Evolutionary conservation across 1,140 invertebrate species (phyloP).

Genomic region (Chrysomallon squamiferum): DNA sequence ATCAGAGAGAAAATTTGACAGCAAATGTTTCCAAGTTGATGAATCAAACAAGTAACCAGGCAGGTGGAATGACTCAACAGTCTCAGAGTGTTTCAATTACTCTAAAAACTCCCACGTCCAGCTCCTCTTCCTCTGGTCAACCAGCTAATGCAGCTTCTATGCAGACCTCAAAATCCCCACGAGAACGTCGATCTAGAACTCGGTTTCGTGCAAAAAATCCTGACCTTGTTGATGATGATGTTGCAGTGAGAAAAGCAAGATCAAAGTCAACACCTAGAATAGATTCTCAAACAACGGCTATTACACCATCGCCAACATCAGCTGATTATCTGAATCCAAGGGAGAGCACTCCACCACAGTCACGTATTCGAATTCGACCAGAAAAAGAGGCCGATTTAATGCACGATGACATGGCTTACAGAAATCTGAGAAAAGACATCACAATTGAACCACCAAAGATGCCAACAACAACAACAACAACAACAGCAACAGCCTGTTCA

Average conservation of each 20-base stretch:
- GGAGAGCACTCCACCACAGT: background rate
- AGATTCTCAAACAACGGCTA: background rate
- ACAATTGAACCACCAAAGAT: background rate
- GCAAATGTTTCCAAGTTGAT: slow-evolving; percentile 4
- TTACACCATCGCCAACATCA: slow-evolving; percentile 10
- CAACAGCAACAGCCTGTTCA: background rate
- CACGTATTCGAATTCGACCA: slow-evolving; percentile 16
- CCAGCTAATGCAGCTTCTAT: background rate
- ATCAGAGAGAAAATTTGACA: background rate
- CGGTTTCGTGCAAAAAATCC: slow-evolving; percentile 23
- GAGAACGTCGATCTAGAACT: slow-evolving; percentile 2
- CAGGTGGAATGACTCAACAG: slow-evolving; percentile 11
- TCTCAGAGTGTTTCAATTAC: slow-evolving; percentile 14
- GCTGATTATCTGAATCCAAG: slow-evolving; percentile 21
- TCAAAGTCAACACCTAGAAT: slow-evolving; percentile 23
- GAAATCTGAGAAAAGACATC: slow-evolving; percentile 6
- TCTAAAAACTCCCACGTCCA: slow-evolving; percentile 7
- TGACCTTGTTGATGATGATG: slow-evolving; percentile 16
- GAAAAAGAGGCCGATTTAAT: slow-evolving; percentile 28
- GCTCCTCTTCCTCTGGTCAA: background rate
- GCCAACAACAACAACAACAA: slow-evolving; percentile 10
- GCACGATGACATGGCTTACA: slow-evolving; percentile 30
- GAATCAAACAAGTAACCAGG: background rate
- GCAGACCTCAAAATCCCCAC: slow-evolving; percentile 11
- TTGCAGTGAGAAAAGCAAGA: slow-evolving; percentile 6